Evolutionary conservation across 2,888 invertebrate genomes (phyloP).

Genomic region (Drosophila subquinaria): DNA sequence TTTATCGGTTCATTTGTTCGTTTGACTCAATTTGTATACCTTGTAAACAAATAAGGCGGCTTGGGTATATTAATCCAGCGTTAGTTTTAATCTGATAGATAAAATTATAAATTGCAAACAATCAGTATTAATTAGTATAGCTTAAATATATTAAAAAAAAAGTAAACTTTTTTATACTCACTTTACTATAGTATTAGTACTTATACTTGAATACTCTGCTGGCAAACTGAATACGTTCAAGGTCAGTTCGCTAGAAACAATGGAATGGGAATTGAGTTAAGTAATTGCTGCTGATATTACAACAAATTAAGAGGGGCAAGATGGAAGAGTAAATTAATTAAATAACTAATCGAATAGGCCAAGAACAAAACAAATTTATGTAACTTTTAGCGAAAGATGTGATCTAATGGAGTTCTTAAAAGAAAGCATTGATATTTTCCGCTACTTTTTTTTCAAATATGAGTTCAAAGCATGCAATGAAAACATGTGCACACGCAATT

Average conservation of each 20-base stretch:
- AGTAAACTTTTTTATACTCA: neutral
- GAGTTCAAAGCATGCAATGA: conserved; percentile 17
- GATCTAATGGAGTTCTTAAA: neutral
- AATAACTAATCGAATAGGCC: neutral
- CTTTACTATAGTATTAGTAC: no score
- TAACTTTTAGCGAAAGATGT: conserved; percentile 1
- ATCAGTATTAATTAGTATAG: neutral
- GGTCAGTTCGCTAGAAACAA: neutral
- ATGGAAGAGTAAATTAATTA: neutral
- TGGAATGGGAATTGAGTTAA: neutral
- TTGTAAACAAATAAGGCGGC: conserved; percentile 42
- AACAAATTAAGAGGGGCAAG: neutral
- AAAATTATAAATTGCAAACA: neutral
- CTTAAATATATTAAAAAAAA: neutral
- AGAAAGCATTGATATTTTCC: conserved; percentile 11
- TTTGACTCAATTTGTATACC: conserved; percentile 34
- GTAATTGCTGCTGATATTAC: neutral
- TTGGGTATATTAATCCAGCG: conserved; percentile 31
- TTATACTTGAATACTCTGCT: neutral
- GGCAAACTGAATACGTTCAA: neutral
- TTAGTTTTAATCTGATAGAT: neutral
- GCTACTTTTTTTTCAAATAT: conserved; percentile 8
- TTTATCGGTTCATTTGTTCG: conserved; percentile 48
- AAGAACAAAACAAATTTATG: neutral
- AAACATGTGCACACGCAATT: conserved; percentile 18